Conservation (phyloP, 2,888 invertebrate genomes). For the Holacanthella duospinosa region DNA sequence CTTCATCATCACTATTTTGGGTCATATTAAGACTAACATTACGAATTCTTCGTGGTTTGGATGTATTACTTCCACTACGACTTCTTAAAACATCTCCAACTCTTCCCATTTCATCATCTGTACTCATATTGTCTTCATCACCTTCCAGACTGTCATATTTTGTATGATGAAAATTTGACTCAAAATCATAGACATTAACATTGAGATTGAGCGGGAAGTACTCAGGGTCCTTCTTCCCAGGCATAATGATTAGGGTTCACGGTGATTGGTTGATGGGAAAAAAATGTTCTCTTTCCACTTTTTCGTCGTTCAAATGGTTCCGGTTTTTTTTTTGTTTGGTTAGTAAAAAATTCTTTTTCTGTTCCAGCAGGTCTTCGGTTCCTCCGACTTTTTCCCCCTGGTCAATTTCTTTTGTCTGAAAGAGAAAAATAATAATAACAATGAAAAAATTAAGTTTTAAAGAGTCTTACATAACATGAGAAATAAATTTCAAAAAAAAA, state of each 20-base stretch:
- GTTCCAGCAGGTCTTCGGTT: not conserved
- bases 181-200: constrained; percentile 7
- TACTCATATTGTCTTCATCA: not conserved
- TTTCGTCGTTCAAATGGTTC: not conserved
- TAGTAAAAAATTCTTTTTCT: not conserved
- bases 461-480: not conserved
- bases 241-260: constrained; percentile 23
- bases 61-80: constrained; percentile 16
- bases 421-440: not conserved
- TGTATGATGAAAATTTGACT: not conserved
- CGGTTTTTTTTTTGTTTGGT: not conserved
- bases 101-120: not conserved
- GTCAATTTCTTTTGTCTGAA: not conserved
- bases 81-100: not conserved
- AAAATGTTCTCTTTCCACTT: too few species aligned
- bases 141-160: not conserved
- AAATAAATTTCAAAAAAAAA: not conserved
- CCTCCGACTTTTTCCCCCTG: not conserved
- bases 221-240: constrained; percentile 36
- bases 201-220: constrained; percentile 34
- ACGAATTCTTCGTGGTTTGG: constrained; percentile 23
- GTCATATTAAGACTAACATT: constrained; percentile 22
- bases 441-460: not conserved
- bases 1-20: constrained; percentile 19
- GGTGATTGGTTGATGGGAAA: too few species aligned